A percentile compares a stretch with the other conserved stretches of the same genome.
Conservation (phyloP, 2,888 invertebrate species). For the Cryptosula pallasiana region DNA sequence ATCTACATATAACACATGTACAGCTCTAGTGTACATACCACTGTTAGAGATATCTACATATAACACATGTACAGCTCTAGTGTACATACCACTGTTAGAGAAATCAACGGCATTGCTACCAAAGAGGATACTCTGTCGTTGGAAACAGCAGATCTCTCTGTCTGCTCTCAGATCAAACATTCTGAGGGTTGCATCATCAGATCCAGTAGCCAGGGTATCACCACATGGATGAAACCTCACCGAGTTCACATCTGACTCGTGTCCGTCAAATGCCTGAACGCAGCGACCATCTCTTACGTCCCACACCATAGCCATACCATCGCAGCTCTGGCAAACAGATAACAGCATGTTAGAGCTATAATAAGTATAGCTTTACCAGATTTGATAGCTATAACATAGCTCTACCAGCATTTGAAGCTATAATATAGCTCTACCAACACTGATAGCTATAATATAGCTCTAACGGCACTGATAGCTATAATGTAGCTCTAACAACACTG, state of each 20-base stretch:
- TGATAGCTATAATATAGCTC: too few species aligned
- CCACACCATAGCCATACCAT: constrained; percentile 96
- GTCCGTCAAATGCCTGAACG: constrained; percentile 97
- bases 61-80: not conserved
- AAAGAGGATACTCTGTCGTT: constrained; percentile 94
- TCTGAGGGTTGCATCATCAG: constrained; percentile 94
- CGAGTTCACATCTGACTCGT: constrained; percentile 95
- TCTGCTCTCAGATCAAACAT: constrained; percentile 96
- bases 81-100: constrained; percentile 74
- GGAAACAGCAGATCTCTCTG: constrained; percentile 90
- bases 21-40: too few species aligned
- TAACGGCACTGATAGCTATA: too few species aligned
- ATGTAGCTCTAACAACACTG: too few species aligned
- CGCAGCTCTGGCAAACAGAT: constrained; percentile 68
- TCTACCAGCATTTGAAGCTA: too few species aligned
- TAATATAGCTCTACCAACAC: too few species aligned
- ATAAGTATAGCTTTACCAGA: too few species aligned
- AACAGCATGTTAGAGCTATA: too few species aligned
- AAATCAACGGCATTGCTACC: constrained; percentile 97
- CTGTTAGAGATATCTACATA: not conserved
- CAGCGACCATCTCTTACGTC: constrained; percentile 97
- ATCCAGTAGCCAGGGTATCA: constrained; percentile 95
- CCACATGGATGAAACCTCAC: constrained; percentile 98
- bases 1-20: too few species aligned
- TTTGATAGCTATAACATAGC: too few species aligned